phyloP scores from a whole-genome alignment of 2,797 vertebrate genomes.

The Gymnoscopelus braueri region DNA sequence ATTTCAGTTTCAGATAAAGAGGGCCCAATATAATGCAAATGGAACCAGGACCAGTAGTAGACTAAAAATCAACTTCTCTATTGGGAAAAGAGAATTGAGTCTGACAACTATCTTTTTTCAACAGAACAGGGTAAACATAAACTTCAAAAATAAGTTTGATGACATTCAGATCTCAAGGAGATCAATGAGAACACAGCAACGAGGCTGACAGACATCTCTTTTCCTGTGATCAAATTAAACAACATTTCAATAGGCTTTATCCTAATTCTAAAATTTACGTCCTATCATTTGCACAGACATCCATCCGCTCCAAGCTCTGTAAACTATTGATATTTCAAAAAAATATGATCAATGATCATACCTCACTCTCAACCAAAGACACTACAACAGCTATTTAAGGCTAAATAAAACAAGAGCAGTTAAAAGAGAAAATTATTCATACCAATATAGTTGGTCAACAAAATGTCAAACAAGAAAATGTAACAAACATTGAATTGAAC shows the following conservation, averaged over 20 bases:
- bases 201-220: conserved; percentile 67
- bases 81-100: conserved; percentile 53
- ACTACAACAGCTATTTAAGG: conserved; percentile 73
- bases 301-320: conserved; percentile 70
- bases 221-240: conserved; percentile 61
- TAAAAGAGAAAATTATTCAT: conserved; percentile 60
- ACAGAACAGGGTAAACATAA: conserved; percentile 80
- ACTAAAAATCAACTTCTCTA: conserved; percentile 55
- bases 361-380: conserved; percentile 56
- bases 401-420: conserved; percentile 71
- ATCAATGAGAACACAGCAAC: conserved; percentile 85
- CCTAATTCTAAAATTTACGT: conserved; percentile 46
- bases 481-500: conserved; percentile 40
- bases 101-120: conserved; percentile 34
- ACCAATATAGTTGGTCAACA: conserved; percentile 72
- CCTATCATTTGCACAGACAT: conserved; percentile 65
- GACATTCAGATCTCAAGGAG: conserved; percentile 90
- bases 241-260: conserved; percentile 41
- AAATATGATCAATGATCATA: conserved; percentile 43
- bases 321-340: conserved; percentile 68
- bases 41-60: conserved; percentile 54
- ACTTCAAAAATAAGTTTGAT: conserved; percentile 95
- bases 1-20: conserved; percentile 45
- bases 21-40: conserved; percentile 18
- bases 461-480: conserved; percentile 53